These are phyloP conservation scores for Antedon mediterranea DNA, from an alignment of 53 echinoderm and acorn worm species.

Conservation along the genomic window DNA sequence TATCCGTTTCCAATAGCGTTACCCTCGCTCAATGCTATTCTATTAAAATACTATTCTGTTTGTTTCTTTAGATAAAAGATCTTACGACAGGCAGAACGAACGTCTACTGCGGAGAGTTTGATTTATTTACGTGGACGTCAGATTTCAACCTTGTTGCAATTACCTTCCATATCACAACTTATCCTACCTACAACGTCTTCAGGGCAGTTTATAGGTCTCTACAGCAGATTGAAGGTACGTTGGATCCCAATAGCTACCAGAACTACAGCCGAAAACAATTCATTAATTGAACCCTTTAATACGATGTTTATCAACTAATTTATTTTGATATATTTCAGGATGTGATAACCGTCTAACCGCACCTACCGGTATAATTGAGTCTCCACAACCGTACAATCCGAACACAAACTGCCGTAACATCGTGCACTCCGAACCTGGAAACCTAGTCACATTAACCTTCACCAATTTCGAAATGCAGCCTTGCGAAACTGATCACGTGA, in stretches of 20 bases:
- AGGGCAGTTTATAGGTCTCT: slow-evolving; percentile 27
- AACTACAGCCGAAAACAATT: no score
- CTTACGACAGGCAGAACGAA: slow-evolving; percentile 16
- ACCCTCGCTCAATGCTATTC: no score
- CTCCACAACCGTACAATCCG: slow-evolving; percentile 3
- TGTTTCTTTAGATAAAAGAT: no score
- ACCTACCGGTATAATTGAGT: slow-evolving; percentile 7
- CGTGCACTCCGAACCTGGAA: slow-evolving; percentile 12
- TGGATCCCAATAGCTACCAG: not conserved
- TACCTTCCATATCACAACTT: slow-evolving; percentile 23
- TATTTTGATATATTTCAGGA: slow-evolving; percentile 4
- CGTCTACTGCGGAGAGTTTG: slow-evolving; percentile 26
- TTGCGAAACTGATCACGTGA: no score
- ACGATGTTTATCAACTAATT: no score
- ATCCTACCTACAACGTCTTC: slow-evolving; percentile 27
- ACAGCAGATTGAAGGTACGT: slow-evolving; percentile 23
- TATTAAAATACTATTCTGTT: no score
- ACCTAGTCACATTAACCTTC: slow-evolving; percentile 15
- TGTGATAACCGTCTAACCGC: slow-evolving; percentile 1
- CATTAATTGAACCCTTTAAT: no score
- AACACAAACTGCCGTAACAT: slow-evolving; percentile 7
- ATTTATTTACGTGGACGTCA: slow-evolving; percentile 42
- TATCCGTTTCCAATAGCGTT: no score
- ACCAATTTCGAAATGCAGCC: slow-evolving; percentile 24
- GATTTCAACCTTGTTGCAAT: slow-evolving; percentile 30